These are phyloP conservation scores for Lacerta viridis DNA, from an alignment of 2,797 vertebrate species.

Conservation along the genomic window DNA sequence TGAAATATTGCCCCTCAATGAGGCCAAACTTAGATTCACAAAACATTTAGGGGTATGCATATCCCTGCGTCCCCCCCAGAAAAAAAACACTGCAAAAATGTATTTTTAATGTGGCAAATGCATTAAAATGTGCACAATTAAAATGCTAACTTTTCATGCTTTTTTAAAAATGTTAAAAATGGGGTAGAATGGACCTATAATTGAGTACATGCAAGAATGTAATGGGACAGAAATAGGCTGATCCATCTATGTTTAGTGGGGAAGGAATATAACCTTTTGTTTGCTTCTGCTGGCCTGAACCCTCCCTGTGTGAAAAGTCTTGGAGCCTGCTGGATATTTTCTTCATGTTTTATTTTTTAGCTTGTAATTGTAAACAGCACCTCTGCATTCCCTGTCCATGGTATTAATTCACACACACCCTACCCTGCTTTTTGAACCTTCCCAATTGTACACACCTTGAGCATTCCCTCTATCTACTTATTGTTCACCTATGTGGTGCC, in stretches of 20 bases:
- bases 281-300: not conserved
- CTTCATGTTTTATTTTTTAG: not conserved
- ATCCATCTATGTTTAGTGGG: not conserved
- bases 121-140: too few relatives aligned
- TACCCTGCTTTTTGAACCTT: not conserved
- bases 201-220: too few relatives aligned
- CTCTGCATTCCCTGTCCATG: not conserved
- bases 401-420: not conserved
- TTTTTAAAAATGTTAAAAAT: too few relatives aligned
- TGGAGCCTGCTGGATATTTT: slow-evolving; percentile 13
- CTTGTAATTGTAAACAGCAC: not conserved
- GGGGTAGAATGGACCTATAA: too few relatives aligned
- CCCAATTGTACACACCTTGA: not conserved
- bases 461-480: not conserved
- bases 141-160: too few relatives aligned
- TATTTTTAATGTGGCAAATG: too few relatives aligned
- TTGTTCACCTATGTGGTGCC: not conserved
- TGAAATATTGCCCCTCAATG: too few relatives aligned
- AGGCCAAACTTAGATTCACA: too few relatives aligned
- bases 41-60: too few relatives aligned
- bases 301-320: not conserved
- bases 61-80: too few relatives aligned
- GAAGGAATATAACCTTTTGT: not conserved
- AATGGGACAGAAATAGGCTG: too few relatives aligned
- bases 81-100: too few relatives aligned